These are phyloP conservation scores for Stegana nigrithorax DNA, from an alignment of 2,888 invertebrate species.

Conservation along the genomic window DNA sequence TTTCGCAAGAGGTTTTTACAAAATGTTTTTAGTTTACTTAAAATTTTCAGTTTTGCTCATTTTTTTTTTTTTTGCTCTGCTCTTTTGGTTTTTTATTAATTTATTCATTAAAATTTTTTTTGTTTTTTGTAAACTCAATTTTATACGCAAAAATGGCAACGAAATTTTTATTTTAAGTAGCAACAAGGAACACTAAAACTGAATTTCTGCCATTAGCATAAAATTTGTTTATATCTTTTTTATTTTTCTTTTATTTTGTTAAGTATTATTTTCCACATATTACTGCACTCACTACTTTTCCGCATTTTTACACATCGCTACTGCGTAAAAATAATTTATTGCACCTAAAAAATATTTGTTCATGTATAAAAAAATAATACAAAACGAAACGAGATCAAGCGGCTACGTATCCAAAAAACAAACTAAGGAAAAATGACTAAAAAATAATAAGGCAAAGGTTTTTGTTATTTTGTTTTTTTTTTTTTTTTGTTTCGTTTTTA, in stretches of 20 bases:
- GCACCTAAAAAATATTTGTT: not conserved
- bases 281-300: no score
- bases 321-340: slow-evolving; percentile 10
- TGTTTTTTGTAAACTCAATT: not conserved
- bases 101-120: no score
- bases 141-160: not conserved
- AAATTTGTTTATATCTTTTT: no score
- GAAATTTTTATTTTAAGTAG: no score
- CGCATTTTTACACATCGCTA: no score
- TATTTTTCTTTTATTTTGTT: no score
- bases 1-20: slow-evolving; percentile 3
- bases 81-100: no score
- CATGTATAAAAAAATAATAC: not conserved
- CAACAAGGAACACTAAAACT: no score
- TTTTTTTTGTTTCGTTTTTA: no score
- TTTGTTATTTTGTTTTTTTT: slow-evolving; percentile 43
- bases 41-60: not conserved
- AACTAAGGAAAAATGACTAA: slow-evolving; percentile 28
- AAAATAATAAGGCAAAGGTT: slow-evolving; percentile 50
- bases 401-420: not conserved
- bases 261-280: no score
- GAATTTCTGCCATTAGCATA: no score
- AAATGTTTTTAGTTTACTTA: not conserved
- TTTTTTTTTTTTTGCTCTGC: not conserved
- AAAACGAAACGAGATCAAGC: slow-evolving; percentile 5